phyloP scores from a whole-genome alignment of 1,140 invertebrate genomes.

The Drosophila bipectinata region DNA sequence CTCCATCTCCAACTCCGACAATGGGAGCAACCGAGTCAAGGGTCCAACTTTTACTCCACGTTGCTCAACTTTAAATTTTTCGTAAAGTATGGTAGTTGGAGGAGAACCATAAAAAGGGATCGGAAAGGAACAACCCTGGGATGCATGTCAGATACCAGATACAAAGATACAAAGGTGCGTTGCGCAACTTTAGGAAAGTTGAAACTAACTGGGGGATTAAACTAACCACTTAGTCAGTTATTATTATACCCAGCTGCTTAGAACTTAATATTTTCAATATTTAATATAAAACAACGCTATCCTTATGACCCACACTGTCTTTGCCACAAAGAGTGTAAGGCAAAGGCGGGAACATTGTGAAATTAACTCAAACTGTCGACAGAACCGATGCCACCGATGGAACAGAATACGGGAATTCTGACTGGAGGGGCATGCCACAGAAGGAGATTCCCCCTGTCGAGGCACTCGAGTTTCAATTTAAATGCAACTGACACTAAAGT shows the following conservation, averaged over 20 bases:
- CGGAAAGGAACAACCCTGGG: constrained; percentile 20
- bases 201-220: too few species aligned
- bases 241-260: too few species aligned
- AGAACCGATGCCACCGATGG: constrained; percentile 30
- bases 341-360: constrained; percentile 49
- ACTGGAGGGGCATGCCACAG: not conserved
- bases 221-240: too few species aligned
- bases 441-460: constrained; percentile 15
- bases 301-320: not conserved
- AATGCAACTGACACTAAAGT: constrained; percentile 82
- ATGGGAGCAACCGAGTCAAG: constrained; percentile 51
- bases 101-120: constrained; percentile 57
- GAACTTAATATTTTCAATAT: too few species aligned
- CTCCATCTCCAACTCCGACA: constrained; percentile 7
- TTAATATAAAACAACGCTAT: too few species aligned
- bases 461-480: constrained; percentile 74
- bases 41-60: constrained; percentile 75
- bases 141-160: constrained; percentile 8
- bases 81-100: too few species aligned
- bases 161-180: constrained; percentile 25
- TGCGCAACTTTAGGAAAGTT: constrained; percentile 42
- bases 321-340: constrained; percentile 33
- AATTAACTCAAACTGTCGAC: constrained; percentile 80
- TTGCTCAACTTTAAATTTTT: constrained; percentile 77
- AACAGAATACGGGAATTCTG: not conserved